Conservation (phyloP, 53 echinoderm and acorn worm species). For the Luidia sarsii region DNA sequence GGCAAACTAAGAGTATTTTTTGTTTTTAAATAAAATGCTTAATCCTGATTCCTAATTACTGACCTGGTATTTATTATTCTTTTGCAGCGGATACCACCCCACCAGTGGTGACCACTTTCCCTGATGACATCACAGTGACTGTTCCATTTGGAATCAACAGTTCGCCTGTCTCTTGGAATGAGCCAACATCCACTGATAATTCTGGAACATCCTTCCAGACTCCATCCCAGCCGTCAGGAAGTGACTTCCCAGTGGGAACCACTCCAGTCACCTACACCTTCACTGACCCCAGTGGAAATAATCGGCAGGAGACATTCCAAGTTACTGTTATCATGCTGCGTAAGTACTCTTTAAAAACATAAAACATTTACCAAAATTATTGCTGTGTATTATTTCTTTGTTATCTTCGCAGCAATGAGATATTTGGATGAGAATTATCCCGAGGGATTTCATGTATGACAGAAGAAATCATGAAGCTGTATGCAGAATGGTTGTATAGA, state of each 20-base stretch:
- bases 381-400: too few species aligned
- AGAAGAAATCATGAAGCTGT: too few species aligned
- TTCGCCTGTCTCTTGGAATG: constrained; percentile 41
- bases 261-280: constrained; percentile 44
- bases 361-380: too few species aligned
- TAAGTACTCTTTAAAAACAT: background rate
- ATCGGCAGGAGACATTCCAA: background rate
- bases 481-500: background rate
- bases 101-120: constrained; percentile 44
- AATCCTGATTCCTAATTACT: too few species aligned
- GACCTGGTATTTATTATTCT: too few species aligned
- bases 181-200: constrained; percentile 55
- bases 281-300: constrained; percentile 43
- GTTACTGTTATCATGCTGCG: background rate
- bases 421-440: too few species aligned
- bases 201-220: constrained; percentile 28
- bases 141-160: constrained; percentile 26
- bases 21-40: background rate
- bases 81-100: background rate
- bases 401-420: too few species aligned
- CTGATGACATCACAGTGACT: constrained; percentile 29
- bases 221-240: background rate
- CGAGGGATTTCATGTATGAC: too few species aligned
- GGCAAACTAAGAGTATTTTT: too few species aligned
- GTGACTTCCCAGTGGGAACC: constrained; percentile 35